These are phyloP conservation scores for Catamblyrhynchus diadema DNA, from an alignment of 2,797 vertebrate species.

Conservation along the genomic window DNA sequence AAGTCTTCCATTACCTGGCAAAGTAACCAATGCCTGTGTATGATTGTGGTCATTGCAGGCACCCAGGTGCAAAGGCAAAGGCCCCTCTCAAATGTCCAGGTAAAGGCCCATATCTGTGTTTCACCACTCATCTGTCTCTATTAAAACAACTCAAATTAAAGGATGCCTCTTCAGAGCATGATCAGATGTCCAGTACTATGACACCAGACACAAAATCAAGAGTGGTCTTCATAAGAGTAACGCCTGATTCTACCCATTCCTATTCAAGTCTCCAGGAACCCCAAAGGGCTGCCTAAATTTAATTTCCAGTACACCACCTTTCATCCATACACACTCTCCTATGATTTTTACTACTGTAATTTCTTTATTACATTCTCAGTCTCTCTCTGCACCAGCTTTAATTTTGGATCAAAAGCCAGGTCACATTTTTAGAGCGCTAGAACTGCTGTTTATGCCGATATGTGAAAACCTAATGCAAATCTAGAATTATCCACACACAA, in stretches of 20 bases:
- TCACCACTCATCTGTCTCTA: background rate
- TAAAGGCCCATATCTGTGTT: background rate
- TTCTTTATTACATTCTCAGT: background rate
- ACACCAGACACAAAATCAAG: background rate
- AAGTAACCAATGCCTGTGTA: background rate
- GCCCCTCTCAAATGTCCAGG: background rate
- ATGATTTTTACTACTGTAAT: background rate
- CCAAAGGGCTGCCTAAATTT: background rate
- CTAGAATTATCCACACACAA: background rate
- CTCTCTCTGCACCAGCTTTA: background rate
- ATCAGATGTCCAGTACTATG: background rate
- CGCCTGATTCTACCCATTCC: background rate
- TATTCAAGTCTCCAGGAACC: background rate
- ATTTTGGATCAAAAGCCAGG: background rate
- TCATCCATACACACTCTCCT: background rate
- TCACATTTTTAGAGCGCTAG: background rate
- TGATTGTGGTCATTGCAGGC: background rate
- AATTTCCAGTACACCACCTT: background rate
- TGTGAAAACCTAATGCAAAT: background rate
- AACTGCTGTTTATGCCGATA: background rate
- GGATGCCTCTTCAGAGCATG: background rate
- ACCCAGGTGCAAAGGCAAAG: background rate
- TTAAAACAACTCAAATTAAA: background rate
- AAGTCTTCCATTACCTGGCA: background rate
- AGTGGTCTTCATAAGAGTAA: background rate